Evolutionary conservation across 2,888 invertebrate species (phyloP).

Genomic region (Heliconius cydno): DNA sequence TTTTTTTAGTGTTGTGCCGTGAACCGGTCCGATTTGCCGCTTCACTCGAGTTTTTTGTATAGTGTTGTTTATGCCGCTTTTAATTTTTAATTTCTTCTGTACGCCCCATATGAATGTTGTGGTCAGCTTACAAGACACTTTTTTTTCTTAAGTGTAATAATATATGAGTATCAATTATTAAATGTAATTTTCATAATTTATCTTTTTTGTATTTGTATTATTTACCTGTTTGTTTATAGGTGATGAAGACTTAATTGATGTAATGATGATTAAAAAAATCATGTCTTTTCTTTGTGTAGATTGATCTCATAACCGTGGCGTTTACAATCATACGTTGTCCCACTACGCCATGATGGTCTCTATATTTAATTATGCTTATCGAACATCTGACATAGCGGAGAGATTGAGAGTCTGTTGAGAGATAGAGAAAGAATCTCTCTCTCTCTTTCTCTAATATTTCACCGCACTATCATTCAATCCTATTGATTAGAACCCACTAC

Average conservation of each 20-base stretch:
- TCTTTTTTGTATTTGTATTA: too few species aligned
- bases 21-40: slow-evolving; percentile 70
- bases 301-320: too few species aligned
- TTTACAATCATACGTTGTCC: too few species aligned
- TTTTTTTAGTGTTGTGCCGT: slow-evolving; percentile 56
- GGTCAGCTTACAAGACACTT: not conserved
- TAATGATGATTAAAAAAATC: too few species aligned
- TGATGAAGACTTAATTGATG: too few species aligned
- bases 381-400: too few species aligned
- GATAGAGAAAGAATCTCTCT: too few species aligned
- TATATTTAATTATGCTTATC: too few species aligned
- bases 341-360: too few species aligned
- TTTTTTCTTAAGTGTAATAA: not conserved
- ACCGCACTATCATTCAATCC: not conserved
- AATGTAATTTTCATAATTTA: not conserved
- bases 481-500: not conserved
- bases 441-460: not conserved
- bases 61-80: slow-evolving; percentile 54
- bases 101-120: slow-evolving; percentile 25
- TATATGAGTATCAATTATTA: not conserved
- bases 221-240: too few species aligned
- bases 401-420: too few species aligned
- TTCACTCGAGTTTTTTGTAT: slow-evolving; percentile 50
- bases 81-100: slow-evolving; percentile 54
- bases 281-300: too few species aligned